Percentiles rank a stretch among this genome's conserved stretches.
phyloP scores from a whole-genome alignment of 2,888 invertebrate species.

The Meloe dianella region DNA sequence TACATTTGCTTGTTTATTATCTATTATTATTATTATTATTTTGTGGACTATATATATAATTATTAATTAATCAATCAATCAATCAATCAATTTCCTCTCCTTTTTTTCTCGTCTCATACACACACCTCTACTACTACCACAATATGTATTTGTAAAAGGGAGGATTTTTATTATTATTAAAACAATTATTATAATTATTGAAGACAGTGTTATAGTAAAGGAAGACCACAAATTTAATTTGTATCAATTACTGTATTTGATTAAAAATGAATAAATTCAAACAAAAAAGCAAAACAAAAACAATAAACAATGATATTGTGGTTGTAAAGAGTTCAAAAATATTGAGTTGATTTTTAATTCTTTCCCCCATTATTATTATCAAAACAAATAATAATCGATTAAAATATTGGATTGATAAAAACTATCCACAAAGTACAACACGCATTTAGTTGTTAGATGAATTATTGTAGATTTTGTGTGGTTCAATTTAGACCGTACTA shows the following conservation, averaged over 20 bases:
- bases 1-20: slow-evolving; percentile 46
- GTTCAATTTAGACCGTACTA: too few relatives aligned
- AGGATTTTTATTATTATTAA: slow-evolving; percentile 43
- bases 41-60: slow-evolving; percentile 37
- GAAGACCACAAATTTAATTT: slow-evolving; percentile 33
- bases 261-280: slow-evolving; percentile 1
- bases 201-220: slow-evolving; percentile 23
- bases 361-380: slow-evolving; percentile 44
- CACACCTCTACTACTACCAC: slow-evolving; percentile 53
- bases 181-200: slow-evolving; percentile 46
- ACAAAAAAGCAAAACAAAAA: background rate
- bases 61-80: background rate
- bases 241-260: slow-evolving; percentile 7
- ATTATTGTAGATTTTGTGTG: too few relatives aligned
- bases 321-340: slow-evolving; percentile 67
- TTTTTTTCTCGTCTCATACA: slow-evolving; percentile 40
- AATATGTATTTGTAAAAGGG: slow-evolving; percentile 46
- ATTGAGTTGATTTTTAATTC: slow-evolving; percentile 52
- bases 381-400: too few relatives aligned
- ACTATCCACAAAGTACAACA: too few relatives aligned
- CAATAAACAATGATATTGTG: slow-evolving; percentile 75
- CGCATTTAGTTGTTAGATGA: too few relatives aligned
- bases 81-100: background rate
- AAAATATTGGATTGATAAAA: too few relatives aligned
- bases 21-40: slow-evolving; percentile 8